Conservation (phyloP, 2,797 vertebrate genomes). For the Salarias fasciatus region DNA sequence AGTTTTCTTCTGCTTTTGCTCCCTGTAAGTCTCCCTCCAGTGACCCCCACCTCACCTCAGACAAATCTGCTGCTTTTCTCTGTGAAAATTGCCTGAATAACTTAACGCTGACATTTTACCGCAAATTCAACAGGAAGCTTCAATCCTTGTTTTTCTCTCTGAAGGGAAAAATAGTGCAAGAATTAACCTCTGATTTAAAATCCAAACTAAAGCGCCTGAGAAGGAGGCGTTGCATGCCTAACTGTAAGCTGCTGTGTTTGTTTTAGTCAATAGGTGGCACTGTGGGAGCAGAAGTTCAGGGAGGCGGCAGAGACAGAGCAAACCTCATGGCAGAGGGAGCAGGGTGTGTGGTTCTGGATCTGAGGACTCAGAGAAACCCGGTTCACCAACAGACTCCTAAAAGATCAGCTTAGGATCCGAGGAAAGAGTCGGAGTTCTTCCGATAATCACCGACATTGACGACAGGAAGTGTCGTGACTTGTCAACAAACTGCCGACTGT, state of each 20-base stretch:
- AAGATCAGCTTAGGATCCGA: too few species aligned
- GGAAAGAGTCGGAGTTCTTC: slow-evolving; percentile 63
- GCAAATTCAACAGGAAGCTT: not conserved
- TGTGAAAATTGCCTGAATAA: slow-evolving; percentile 9
- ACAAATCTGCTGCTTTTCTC: slow-evolving; percentile 3
- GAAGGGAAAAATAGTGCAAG: not conserved
- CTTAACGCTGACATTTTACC: slow-evolving; percentile 10
- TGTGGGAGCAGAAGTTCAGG: slow-evolving; percentile 63
- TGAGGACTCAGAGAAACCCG: too few species aligned
- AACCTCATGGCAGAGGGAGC: too few species aligned
- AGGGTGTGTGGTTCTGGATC: too few species aligned
- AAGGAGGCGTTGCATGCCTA: too few species aligned
- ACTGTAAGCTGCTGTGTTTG: too few species aligned
- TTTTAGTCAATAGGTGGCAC: slow-evolving; percentile 68
- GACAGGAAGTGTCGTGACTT: too few species aligned
- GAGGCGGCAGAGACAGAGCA: too few species aligned
- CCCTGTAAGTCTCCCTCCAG: slow-evolving; percentile 4
- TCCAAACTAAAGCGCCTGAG: too few species aligned
- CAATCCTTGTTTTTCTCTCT: not conserved
- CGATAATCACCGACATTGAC: too few species aligned
- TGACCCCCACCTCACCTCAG: slow-evolving; percentile 18
- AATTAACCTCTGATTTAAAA: not conserved
- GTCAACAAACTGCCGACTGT: too few species aligned
- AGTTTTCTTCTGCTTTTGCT: slow-evolving; percentile 51
- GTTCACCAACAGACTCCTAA: too few species aligned